Evolutionary conservation across 2,113 vertebrate genomes (phyloP), one percentile per base, ranked within the genome.

Genomic region (Hemiprocne comata): DNA sequence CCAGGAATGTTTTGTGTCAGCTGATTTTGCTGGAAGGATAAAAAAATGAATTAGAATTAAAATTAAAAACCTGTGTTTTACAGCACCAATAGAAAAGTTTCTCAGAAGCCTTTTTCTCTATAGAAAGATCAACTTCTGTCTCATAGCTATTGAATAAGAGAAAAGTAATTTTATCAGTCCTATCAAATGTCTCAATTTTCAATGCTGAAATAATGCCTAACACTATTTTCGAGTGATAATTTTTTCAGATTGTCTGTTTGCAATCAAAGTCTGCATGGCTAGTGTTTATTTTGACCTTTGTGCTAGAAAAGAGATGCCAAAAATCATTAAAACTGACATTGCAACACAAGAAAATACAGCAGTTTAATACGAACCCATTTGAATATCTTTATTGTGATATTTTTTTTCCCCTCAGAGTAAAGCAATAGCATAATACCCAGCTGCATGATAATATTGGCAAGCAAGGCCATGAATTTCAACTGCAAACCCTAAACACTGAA

Each of bases 381-480:
- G 91, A 94, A 95, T 96, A 85, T 97, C 86, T 96, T 94, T 93
- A 94, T 96, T 97, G 94, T 96, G 90, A 81, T 95, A 17, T 89
- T 93, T 60, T 65, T 94, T 88, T 67, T 23, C 36, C 61, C 46
- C 51, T 85, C 72, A 48, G 64, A 88, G 70, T 53, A 80, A 36
- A 71, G 78, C 91, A 94, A 76, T 80, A 85, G 88, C 93, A 85
- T 94, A 89, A 96, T 66, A 94, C 57, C 92, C 96, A 97, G 97
- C 97, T 98, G 98, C 95, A 95, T 90, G 85, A 95, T 90, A 90
- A 95, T 91, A 94, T 66, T 96, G 96, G 97, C 97, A 97, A 98
- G 97, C 80, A 6, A 93, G 94, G 93, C 93, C 87, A 64, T 94
- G 95, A 97, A 97, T 97, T 97, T 95, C 96, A 94, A 97, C 95